phyloP scores from a whole-genome alignment of 2,113 vertebrate genomes.

The Turdus rufiventris region DNA sequence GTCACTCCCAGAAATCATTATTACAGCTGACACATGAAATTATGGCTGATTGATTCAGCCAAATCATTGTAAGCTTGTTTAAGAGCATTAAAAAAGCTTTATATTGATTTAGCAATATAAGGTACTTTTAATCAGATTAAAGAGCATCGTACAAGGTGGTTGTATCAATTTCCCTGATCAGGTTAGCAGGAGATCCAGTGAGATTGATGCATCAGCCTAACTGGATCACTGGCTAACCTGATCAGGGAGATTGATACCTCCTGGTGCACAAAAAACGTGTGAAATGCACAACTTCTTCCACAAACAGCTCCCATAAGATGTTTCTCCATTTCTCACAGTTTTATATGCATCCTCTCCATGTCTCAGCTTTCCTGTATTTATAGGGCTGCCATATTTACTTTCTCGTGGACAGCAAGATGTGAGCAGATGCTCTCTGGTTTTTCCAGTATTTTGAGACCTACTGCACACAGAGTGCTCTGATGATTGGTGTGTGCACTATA shows the following conservation, averaged over 20 bases:
- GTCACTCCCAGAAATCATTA: not conserved
- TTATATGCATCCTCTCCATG: not conserved
- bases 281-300: not conserved
- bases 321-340: not conserved
- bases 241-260: not conserved
- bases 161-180: not conserved
- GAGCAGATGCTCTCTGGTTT: not conserved
- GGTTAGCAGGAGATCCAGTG: not conserved
- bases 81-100: conserved; percentile 51
- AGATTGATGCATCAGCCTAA: not conserved
- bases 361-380: not conserved
- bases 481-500: not conserved
- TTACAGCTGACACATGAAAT: not conserved
- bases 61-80: conserved; percentile 41
- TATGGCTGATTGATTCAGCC: conserved; percentile 17
- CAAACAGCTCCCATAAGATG: not conserved
- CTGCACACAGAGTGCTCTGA: not conserved
- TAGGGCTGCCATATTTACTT: not conserved
- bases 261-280: not conserved
- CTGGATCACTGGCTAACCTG: not conserved
- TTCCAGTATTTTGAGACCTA: not conserved
- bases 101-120: conserved; percentile 45
- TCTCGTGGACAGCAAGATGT: not conserved
- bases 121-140: conserved; percentile 40
- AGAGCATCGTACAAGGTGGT: not conserved